Conservation (phyloP, 2,888 invertebrate species). For the Saturnia japonica region DNA sequence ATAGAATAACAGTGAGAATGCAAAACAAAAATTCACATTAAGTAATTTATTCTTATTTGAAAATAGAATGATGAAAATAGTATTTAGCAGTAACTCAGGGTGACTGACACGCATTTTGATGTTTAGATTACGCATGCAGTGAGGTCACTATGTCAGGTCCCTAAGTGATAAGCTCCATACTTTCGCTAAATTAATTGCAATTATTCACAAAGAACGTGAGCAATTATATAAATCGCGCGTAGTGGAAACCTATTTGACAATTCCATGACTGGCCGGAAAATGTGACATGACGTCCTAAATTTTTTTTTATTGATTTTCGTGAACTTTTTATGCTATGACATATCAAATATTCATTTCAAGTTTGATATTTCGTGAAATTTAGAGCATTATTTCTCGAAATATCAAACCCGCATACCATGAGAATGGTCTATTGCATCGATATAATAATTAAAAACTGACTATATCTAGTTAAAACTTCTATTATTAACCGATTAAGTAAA, state of each 20-base stretch:
- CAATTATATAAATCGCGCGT: neutral
- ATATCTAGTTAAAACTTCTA: too few relatives aligned
- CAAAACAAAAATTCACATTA: too few relatives aligned
- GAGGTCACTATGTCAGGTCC: slow-evolving; percentile 23
- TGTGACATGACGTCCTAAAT: neutral
- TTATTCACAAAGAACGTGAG: neutral
- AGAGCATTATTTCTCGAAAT: neutral
- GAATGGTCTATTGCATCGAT: too few relatives aligned
- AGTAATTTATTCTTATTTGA: neutral
- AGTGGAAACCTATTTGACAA: neutral
- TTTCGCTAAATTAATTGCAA: neutral
- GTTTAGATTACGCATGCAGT: slow-evolving; percentile 16
- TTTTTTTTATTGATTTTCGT: neutral
- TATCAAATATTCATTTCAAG: too few relatives aligned
- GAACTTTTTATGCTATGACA: too few relatives aligned
- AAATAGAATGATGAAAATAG: neutral
- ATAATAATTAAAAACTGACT: too few relatives aligned
- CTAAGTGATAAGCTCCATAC: slow-evolving; percentile 9
- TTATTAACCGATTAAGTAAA: too few relatives aligned
- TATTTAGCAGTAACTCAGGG: neutral
- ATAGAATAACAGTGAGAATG: too few relatives aligned
- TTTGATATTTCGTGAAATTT: neutral
- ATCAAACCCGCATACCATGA: too few relatives aligned
- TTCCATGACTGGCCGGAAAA: neutral
- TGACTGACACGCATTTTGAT: slow-evolving; percentile 13